Conservation (phyloP, 2,113 vertebrate genomes). For the Macrotus californicus region DNA sequence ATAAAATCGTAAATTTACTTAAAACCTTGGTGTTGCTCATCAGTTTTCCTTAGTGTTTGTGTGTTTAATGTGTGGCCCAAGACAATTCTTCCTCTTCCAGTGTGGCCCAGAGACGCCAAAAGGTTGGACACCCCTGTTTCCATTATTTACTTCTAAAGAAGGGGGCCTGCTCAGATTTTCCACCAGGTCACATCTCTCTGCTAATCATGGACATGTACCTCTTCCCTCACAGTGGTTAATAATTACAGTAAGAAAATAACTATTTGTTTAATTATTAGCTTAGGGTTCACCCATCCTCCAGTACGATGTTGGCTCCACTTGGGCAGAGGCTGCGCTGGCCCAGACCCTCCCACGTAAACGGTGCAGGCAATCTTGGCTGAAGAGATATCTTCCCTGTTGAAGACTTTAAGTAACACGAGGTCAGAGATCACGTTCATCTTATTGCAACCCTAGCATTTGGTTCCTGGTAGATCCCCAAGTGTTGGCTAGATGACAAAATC, state of each 20-base stretch:
- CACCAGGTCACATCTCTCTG: background rate
- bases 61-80: too few relatives aligned
- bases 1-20: too few relatives aligned
- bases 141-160: background rate
- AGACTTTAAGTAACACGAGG: background rate
- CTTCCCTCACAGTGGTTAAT: background rate
- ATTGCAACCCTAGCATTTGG: background rate
- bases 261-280: background rate
- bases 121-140: too few relatives aligned
- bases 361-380: background rate
- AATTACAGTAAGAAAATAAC: background rate
- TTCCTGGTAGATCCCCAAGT: background rate
- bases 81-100: too few relatives aligned
- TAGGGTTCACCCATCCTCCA: background rate
- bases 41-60: too few relatives aligned
- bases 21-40: too few relatives aligned
- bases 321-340: background rate
- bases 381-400: background rate
- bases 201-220: background rate
- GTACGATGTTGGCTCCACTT: accelerated
- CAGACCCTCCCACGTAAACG: background rate
- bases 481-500: background rate
- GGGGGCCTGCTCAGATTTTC: background rate
- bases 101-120: too few relatives aligned
- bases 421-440: background rate